Conservation (phyloP, 2,113 vertebrate species). For the Anser cygnoides region DNA sequence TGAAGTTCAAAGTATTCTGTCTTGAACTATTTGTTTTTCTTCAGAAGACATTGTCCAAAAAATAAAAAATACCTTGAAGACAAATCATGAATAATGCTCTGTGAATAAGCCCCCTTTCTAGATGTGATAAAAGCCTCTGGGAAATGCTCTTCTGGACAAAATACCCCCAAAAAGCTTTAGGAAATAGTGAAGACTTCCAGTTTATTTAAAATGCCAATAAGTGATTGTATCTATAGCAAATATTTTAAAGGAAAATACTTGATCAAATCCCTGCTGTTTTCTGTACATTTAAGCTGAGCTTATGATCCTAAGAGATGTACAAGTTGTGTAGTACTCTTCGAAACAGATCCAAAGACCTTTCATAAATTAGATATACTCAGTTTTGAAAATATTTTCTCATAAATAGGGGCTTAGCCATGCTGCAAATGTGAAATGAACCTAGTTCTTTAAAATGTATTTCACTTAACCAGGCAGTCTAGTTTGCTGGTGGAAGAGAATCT, state of each 20-base stretch:
- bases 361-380: not conserved
- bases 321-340: not conserved
- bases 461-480: not conserved
- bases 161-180: not conserved
- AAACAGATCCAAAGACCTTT: not conserved
- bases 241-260: not conserved
- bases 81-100: conserved; percentile 6
- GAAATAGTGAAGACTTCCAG: not conserved
- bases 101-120: not conserved
- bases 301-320: not conserved
- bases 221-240: not conserved
- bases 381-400: not conserved
- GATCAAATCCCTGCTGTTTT: not conserved
- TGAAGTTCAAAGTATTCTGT: not conserved
- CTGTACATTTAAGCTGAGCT: not conserved
- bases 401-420: not conserved
- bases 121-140: not conserved
- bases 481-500: not conserved
- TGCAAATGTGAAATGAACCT: not conserved
- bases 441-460: not conserved
- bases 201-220: conserved; percentile 2
- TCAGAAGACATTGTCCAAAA: not conserved
- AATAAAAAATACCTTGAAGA: conserved; percentile 18
- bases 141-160: not conserved
- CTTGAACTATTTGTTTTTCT: not conserved